Base-by-base conservation (phyloP, 1,140 invertebrate genomes). In the Bombus confusus region DNA sequence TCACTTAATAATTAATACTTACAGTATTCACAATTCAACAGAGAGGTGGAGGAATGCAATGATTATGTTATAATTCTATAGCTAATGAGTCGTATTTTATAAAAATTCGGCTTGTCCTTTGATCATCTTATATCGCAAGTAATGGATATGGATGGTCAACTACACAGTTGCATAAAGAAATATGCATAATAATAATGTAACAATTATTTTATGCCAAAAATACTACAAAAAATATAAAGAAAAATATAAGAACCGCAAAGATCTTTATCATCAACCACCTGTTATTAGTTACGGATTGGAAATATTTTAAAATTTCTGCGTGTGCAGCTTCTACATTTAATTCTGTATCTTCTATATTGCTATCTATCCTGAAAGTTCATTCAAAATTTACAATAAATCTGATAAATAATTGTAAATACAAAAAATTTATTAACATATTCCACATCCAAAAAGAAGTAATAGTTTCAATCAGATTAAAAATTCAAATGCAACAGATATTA, bases 211-310 rank as follows among this genome's bases (percentile, higher is more conserved):
- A 98, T 91, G 98, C 97, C 95, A 98, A 95, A 95, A 99, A 99
- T 91, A 99, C 97, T 94, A 99, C 97, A 96, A 99, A 99, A 94
- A 99, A 98, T 94, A 99, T 97, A 95, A 99, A 99, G 96, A 99
- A 99, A 93, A 99, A 98, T 96, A 99, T 99, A 43, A 99, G 96
- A 77, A 99, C 98, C 80, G 97, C 99, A 96, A 99, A 99, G 86
- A 99, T 98, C 96, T 99, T 99, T 91, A 99, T 98, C 98, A 99
- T 99, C 22, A 99, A 96, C 98, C 99, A 99, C 91, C 99, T 96
- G 96, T 99, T 99, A 69, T 98, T 99, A 22, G 98, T 98, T 34
- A 99, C 98, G 37, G 98, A 99, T 95, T 99, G 98, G 94, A 99
- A 99, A 95, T 99, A 99, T 95, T 98, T 99, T 80, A 99, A 95